Evolutionary conservation across 1,140 invertebrate genomes (phyloP), one percentile per base, ranked within the genome.

Genomic region (Xylocopa sonorina): DNA sequence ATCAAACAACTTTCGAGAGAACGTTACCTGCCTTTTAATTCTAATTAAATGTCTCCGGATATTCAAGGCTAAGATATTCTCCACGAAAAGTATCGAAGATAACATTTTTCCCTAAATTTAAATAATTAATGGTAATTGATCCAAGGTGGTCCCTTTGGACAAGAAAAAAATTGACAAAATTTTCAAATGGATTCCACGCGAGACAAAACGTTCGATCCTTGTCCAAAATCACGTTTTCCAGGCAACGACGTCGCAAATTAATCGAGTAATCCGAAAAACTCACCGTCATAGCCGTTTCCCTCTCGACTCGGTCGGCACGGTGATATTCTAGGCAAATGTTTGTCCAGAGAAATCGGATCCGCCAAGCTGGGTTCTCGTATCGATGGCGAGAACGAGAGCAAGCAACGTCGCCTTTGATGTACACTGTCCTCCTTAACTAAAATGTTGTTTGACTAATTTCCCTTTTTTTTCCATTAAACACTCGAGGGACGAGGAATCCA

Each of bases 241-340:
- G 4, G 55, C 16, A n/a, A 60, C 55, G 27, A 60, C 7, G n/a
- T 0, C 4, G 21, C 10, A 34, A 67, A 51, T 48, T 67, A 50
- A 67, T 67, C 64, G 43, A 50, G n/a, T 27, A 34, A 62, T 46
- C 41, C 32, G n/a, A 62, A 50, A 62, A 38, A 63, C 27, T 38
- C 16, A 24, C 21, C 9, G 14, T 24, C 29, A 34, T 27, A 38
- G 32, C 12, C 32, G 43, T 64, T 43, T 32, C 34, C 18, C 24
- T 53, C 34, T 53, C 34, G 72, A 43, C 48, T 66, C 7, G 48
- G 6, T 43, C 58, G 34, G 12, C 41, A 14, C 27, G 1, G 14
- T 43, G 34, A 51, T 74, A 75, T 53, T 75, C 50, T 27, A 16
- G 7, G 41, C 24, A 55, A 67, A 75, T 43, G 41, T 75, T 67